These are phyloP conservation scores for Phocoena sinus DNA, from an alignment of 2,113 vertebrate species.

Conservation along the genomic window DNA sequence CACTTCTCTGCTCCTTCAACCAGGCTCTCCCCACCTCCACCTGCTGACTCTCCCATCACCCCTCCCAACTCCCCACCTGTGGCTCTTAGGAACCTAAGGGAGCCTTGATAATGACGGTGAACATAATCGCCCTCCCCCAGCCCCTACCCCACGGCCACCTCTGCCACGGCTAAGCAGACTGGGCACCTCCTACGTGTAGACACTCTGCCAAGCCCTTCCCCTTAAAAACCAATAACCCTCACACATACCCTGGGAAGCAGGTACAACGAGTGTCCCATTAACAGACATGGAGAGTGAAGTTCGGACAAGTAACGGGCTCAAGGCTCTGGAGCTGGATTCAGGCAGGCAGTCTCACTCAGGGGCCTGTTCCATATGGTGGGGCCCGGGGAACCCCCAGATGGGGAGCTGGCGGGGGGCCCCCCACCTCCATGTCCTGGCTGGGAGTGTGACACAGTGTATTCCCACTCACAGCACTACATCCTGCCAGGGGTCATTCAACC, in stretches of 20 bases:
- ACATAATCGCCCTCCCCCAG: neutral
- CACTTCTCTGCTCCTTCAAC: neutral
- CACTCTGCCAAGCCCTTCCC: neutral
- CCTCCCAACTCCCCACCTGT: neutral
- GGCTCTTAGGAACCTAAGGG: neutral
- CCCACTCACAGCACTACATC: neutral
- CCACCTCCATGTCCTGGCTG: neutral
- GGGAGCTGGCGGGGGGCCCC: accelerated
- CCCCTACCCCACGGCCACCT: neutral
- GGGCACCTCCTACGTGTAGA: neutral
- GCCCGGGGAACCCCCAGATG: neutral
- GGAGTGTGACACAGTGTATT: neutral
- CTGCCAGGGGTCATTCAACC: neutral
- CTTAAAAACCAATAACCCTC: neutral
- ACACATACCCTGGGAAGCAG: neutral
- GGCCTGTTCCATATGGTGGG: neutral
- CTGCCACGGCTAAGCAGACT: neutral
- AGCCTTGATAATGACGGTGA: neutral
- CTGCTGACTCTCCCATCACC: neutral
- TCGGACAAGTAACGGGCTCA: neutral
- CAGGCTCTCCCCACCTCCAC: neutral
- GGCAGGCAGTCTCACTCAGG: neutral
- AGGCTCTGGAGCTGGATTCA: neutral
- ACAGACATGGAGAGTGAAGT: neutral
- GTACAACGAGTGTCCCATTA: neutral